phyloP scores from a whole-genome alignment of 1,140 invertebrate species.

The Drosophila subpulchrella region DNA sequence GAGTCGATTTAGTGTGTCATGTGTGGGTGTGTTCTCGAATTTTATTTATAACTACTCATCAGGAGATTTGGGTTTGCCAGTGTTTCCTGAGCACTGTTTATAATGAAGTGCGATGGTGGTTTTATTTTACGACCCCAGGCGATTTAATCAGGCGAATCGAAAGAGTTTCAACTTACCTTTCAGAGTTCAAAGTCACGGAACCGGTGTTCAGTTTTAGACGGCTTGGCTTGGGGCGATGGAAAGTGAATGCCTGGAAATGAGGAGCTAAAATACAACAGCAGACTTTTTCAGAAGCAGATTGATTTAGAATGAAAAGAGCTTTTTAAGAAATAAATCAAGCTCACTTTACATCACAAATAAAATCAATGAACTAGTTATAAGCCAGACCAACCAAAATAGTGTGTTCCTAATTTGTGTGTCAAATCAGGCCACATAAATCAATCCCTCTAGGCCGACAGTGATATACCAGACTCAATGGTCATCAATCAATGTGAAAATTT shows the following conservation, averaged over 20 bases:
- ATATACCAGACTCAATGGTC: conserved; percentile 31
- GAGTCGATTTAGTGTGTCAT: conserved; percentile 28
- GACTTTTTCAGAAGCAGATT: background rate
- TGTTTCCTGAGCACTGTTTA: background rate
- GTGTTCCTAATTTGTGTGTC: background rate
- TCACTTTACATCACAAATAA: too few species aligned
- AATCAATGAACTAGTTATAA: too few species aligned
- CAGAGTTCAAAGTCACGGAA: conserved; percentile 12
- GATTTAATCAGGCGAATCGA: conserved; percentile 15
- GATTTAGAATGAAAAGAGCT: too few species aligned
- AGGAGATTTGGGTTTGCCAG: conserved; percentile 3
- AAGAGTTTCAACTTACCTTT: conserved; percentile 10
- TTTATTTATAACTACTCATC: conserved; percentile 44
- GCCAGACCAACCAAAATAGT: background rate
- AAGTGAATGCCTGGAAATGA: background rate
- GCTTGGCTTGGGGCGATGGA: background rate
- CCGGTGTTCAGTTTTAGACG: background rate
- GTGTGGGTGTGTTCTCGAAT: conserved; percentile 5
- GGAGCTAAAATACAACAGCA: background rate
- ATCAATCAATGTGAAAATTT: conserved; percentile 34
- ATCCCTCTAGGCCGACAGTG: background rate
- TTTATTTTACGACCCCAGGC: conserved; percentile 13
- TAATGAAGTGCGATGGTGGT: conserved; percentile 28
- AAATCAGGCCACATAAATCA: background rate
- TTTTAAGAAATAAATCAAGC: too few species aligned